Percentiles rank a stretch among this genome's conserved stretches.
Conservation (phyloP, 2,113 vertebrate species). For the Morone chrysops region DNA sequence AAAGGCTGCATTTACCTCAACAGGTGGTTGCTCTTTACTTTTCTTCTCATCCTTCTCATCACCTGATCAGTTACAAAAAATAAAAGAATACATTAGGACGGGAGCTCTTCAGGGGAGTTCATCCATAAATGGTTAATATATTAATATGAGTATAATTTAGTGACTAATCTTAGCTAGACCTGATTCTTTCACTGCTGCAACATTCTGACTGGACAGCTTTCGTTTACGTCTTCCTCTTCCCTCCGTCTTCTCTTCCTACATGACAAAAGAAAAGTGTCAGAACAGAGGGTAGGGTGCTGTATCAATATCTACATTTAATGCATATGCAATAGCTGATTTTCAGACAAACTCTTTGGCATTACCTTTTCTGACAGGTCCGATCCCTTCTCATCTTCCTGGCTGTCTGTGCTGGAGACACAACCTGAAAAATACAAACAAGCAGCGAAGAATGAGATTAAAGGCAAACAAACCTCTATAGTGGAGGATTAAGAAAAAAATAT, state of each 20-base stretch:
- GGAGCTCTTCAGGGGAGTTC: not conserved
- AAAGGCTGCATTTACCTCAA: slow-evolving; percentile 54
- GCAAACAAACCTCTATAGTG: not conserved
- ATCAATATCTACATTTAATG: too few species aligned
- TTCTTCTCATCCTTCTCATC: slow-evolving; percentile 49
- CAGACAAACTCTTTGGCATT: not conserved
- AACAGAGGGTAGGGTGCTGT: accelerated
- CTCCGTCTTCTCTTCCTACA: slow-evolving; percentile 73
- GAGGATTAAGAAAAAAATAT: not conserved
- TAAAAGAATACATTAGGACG: not conserved
- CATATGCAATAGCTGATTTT: not conserved
- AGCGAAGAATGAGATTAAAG: not conserved
- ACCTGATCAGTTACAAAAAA: slow-evolving; percentile 41
- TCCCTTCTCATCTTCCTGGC: slow-evolving; percentile 72
- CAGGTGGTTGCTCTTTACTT: slow-evolving; percentile 36
- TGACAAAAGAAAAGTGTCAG: slow-evolving; percentile 11
- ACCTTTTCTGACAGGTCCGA: slow-evolving; percentile 76
- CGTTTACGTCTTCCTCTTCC: slow-evolving; percentile 67
- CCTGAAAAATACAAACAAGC: slow-evolving; percentile 57
- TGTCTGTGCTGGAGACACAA: slow-evolving; percentile 69
- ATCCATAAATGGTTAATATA: not conserved
- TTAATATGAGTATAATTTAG: too few species aligned
- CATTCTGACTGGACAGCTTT: slow-evolving; percentile 60
- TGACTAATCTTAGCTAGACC: slow-evolving; percentile 35
- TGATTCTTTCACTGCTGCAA: slow-evolving; percentile 44